Percentiles rank a stretch among this genome's conserved stretches.
Evolutionary conservation across 2,888 invertebrate genomes (phyloP).

Genomic region (Tipula unca): DNA sequence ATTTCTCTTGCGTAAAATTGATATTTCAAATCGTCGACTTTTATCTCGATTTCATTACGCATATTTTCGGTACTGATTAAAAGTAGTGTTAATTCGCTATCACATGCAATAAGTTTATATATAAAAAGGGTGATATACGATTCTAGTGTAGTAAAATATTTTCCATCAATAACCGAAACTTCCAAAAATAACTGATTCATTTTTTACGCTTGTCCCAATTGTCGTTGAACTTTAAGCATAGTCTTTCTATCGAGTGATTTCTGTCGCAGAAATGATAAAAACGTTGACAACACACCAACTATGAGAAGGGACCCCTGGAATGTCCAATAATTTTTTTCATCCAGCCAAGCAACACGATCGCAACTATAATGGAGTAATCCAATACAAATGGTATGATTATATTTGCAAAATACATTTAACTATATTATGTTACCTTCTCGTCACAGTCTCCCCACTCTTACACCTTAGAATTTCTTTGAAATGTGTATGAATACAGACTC

Average conservation of each 20-base stretch:
- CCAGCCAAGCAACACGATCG: slow-evolving; percentile 74
- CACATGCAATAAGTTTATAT: slow-evolving; percentile 44
- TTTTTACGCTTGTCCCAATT: slow-evolving; percentile 24
- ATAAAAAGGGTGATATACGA: slow-evolving; percentile 55
- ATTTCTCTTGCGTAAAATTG: slow-evolving; percentile 29
- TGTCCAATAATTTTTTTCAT: slow-evolving; percentile 62
- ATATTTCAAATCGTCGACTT: background rate
- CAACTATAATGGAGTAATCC: too few relatives aligned
- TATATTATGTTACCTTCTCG: slow-evolving; percentile 52
- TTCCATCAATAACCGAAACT: slow-evolving; percentile 29
- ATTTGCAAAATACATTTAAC: slow-evolving; percentile 18
- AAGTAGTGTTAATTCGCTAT: slow-evolving; percentile 41
- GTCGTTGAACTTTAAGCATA: slow-evolving; percentile 26
- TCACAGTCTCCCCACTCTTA: slow-evolving; percentile 69
- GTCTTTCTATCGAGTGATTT: slow-evolving; percentile 25
- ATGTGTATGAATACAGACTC: slow-evolving; percentile 73
- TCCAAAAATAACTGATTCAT: slow-evolving; percentile 39
- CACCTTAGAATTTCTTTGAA: slow-evolving; percentile 77
- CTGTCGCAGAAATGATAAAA: slow-evolving; percentile 35
- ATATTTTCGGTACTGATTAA: slow-evolving; percentile 31
- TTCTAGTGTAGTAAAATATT: slow-evolving; percentile 48
- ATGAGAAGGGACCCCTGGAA: slow-evolving; percentile 35
- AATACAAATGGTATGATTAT: too few relatives aligned
- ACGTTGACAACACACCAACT: slow-evolving; percentile 33
- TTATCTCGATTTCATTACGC: slow-evolving; percentile 27